Base-by-base conservation (phyloP, 2,888 invertebrate genomes). In the Protonemura montana region DNA sequence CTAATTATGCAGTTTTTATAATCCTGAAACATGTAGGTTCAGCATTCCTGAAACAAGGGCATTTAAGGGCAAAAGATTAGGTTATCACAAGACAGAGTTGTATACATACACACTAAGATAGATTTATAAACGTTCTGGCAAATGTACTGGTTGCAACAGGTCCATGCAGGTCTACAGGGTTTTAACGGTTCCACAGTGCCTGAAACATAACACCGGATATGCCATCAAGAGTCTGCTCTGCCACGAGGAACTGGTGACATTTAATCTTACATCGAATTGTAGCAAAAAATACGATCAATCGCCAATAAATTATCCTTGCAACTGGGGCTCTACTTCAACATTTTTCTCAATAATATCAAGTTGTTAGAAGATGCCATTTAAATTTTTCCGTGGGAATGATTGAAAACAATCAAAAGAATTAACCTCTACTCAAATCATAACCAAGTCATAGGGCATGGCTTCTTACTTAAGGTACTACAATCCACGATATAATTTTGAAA, bases 21-120 rank as follows among this genome's bases (percentile, higher is more conserved):
- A 78, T 28, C 16, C 27, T 16, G 27, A 78, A 78, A 78, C 27
- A 27, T 25, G 28, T 27, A 78, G 78, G 78, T 27, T 26, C 78
- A 78, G 59, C 30, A 83, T 83, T 29, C 29, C 83, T 81, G 81
- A 81, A 81, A 30, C 83, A 83, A 30, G 26, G 42, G 27, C 30
- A 30, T 7, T 27, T 35, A 83, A 59, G 59, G 21, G 21, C 59
- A 59, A 59, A 59, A 59, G 13, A 59, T 59, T 59, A 21, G 21
- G 59, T 59, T 59, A 59, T 59, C 21, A 35, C 35, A 35, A 35
- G 10, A 35, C 35, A 59, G 13, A 59, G 59, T 59, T 59, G 59
- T 59, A 21, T 21, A 59, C 59, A 59, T 59, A 59, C 59, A 59
- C 16, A 2, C 59, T 59, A 59, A 84, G 41, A 76, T 85, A 85